These are phyloP conservation scores for Antrozous pallidus DNA, from an alignment of 2,797 vertebrate genomes.

Conservation along the genomic window DNA sequence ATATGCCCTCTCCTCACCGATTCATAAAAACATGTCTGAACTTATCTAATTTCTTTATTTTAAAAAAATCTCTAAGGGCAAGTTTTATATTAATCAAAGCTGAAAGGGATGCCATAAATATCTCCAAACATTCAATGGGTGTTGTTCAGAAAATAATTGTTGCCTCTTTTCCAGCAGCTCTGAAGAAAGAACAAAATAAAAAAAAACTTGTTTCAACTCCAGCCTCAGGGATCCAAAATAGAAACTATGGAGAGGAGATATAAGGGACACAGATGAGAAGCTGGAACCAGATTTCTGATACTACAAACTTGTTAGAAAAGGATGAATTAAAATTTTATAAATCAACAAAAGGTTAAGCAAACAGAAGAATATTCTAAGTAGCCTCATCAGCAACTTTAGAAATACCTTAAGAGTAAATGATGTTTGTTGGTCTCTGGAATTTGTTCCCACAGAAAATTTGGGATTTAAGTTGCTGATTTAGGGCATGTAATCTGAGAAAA, in stretches of 20 bases:
- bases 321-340: conserved; percentile 1
- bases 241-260: background rate
- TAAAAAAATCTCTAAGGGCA: background rate
- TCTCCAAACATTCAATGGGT: background rate
- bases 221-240: background rate
- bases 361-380: background rate
- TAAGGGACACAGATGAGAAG: background rate
- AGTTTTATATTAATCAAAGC: background rate
- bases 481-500: background rate
- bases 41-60: background rate
- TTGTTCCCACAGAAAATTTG: background rate
- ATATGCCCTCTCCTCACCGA: background rate
- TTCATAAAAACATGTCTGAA: background rate
- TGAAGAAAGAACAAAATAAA: background rate
- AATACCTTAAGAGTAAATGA: background rate
- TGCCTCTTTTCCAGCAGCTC: background rate
- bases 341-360: background rate
- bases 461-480: background rate
- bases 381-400: background rate
- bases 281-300: background rate
- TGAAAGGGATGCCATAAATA: background rate
- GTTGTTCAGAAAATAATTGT: background rate
- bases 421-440: conserved; percentile 8
- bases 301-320: background rate
- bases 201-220: background rate